Evolutionary conservation across 2,888 invertebrate species (phyloP), one percentile per base, ranked within the genome.

Genomic region (Melitaea athalia): DNA sequence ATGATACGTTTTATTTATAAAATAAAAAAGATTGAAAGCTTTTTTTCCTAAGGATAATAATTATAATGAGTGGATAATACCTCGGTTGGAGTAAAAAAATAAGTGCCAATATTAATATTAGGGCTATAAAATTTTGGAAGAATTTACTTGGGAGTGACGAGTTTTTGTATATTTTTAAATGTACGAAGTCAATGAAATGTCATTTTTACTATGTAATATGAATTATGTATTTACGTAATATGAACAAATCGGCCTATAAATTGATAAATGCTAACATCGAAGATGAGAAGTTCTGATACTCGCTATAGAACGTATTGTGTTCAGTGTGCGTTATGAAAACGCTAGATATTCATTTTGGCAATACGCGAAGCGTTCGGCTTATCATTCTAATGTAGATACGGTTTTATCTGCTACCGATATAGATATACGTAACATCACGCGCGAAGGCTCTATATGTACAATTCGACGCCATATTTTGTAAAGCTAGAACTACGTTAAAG

Each of bases 401-500:
- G 55, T 70, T 60, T 68, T 61, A 70, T 67, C 68, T 68, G 59
- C 64, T 64, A 62, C 69, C 65, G 67, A 72, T 72, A 72, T 64
- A 68, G 47, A 65, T 65, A 68, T 68, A 60, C 59, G 15, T 50
- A 59, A 65, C 49, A 68, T 64, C 70, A 64, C 59, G 55, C 63
- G 50, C 45, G 57, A 49, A 52, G 61, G 68, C 55, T 60, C 59
- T 53, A 64, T 71, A 76, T 79, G 78, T 82, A 84, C 81, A 85
- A 81, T 75, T 73, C 76, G 76, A 78, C 84, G 88, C 88, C 88
- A 88, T 88, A 86, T 69, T 72, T 55, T 71, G 55, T 68, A 61
- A 68, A 45, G 49, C 31, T 60, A 14, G 24, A 63, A 38, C n/a
- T 47, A 24, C 42, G 47, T 43, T 67, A 63, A 67, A 57, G 55